Base-by-base conservation (phyloP, 2,888 invertebrate genomes). In the Griposia aprilina region DNA sequence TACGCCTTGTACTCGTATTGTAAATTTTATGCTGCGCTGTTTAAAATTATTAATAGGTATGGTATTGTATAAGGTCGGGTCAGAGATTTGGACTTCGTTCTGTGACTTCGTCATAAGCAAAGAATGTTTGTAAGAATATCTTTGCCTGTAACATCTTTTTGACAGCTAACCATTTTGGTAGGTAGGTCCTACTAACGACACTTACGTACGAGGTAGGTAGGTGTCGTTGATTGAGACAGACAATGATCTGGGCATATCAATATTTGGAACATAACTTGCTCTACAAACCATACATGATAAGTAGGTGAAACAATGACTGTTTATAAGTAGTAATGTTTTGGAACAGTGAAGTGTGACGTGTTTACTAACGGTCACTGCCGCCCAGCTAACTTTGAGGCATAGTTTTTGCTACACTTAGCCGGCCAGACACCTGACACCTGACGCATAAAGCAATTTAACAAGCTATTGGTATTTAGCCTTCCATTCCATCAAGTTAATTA, bases 311-410 rank as follows among this genome's bases (percentile, higher is more conserved):
- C 87, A 87, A 87, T 89, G 78, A 84, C 80, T 78, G 87, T 80
- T 82, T 77, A 77, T 76, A 81, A 73, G 50, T 70, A 60, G 74
- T 76, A 78, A 83, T 86, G 76, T 83, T 86, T 83, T 82, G 81
- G 70, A 77, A 89, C 86, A 89, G 76, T 83, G 82, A 80, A 59
- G 81, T 86, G 84, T 86, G 88, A 85, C 90, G 87, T 83, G 63
- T 80, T 76, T 55, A 59, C 45, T 86, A 88, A 89, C 89, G 84
- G 88, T 84, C 74, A 68, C 68, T 60, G 70, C 81, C 60, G 76
- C 23, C 26, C 48, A 62, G 66, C 81, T 74, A 76, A 84, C 77
- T 83, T 76, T 67, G 67, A 80, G 80, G 77, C 82, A 75, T 68
- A 78, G 65, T 89, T 88, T 85, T 88, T 89, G 79, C 73, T 76